phyloP scores from a whole-genome alignment of 2,113 vertebrate genomes.

The Neodon shergylaensis region DNA sequence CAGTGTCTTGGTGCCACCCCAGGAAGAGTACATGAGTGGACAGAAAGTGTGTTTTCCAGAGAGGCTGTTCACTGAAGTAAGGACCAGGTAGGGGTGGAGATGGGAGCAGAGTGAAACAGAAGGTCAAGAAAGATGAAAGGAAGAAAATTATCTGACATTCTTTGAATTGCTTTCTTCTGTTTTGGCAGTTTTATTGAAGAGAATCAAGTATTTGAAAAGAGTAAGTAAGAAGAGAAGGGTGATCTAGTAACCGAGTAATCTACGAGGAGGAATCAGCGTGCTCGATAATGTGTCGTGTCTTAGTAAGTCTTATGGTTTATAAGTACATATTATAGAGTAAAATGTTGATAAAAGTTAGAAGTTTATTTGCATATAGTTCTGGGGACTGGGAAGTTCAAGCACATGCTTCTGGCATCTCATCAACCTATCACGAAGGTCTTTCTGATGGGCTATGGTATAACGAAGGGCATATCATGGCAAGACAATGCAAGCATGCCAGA shows the following conservation, averaged over 20 bases:
- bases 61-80: not conserved
- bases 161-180: not conserved
- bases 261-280: not conserved
- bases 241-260: not conserved
- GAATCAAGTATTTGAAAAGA: constrained; percentile 1
- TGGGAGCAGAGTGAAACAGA: not conserved
- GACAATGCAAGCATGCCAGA: not conserved
- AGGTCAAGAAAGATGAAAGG: not conserved
- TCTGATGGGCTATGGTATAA: too few relatives aligned
- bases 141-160: not conserved
- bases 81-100: not conserved
- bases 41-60: not conserved
- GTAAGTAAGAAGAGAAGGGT: not conserved
- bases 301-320: not conserved
- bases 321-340: not conserved
- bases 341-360: not conserved
- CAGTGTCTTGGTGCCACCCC: not conserved
- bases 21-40: not conserved
- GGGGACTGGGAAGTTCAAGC: not conserved
- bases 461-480: not conserved
- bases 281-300: not conserved
- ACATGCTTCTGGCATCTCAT: not conserved
- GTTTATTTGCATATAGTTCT: not conserved
- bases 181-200: not conserved
- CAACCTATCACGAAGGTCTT: not conserved